phyloP scores from a whole-genome alignment of 2,888 invertebrate genomes.

The Trachelus iudaicus region DNA sequence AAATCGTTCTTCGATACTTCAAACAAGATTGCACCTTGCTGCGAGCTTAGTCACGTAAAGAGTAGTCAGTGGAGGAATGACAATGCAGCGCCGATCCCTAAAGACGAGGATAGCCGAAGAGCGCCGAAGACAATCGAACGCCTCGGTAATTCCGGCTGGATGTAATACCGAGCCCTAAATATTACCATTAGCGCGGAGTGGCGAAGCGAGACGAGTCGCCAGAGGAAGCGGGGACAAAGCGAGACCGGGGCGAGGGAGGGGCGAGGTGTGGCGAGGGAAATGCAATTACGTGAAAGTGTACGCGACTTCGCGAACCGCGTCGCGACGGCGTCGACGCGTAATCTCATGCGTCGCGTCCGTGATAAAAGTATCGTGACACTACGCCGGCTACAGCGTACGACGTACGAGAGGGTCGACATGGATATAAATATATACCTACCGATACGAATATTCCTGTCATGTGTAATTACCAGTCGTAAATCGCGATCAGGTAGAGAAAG shows the following conservation, averaged over 20 bases:
- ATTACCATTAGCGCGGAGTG: conserved; percentile 40
- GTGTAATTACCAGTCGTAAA: conserved; percentile 46
- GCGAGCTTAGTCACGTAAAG: too few species aligned
- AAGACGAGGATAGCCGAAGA: neutral
- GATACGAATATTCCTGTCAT: conserved; percentile 26
- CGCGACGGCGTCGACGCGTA: conserved; percentile 18
- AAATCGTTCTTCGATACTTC: too few species aligned
- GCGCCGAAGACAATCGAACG: neutral
- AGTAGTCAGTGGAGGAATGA: too few species aligned
- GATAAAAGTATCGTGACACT: too few species aligned
- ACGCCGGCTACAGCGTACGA: too few species aligned
- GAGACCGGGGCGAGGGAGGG: neutral
- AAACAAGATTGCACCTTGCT: too few species aligned
- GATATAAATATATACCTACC: too few species aligned
- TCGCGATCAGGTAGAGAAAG: conserved; percentile 19
- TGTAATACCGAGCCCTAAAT: conserved; percentile 37
- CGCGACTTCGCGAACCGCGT: neutral
- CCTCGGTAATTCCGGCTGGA: neutral
- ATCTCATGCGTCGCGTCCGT: neutral
- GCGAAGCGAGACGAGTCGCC: conserved; percentile 33
- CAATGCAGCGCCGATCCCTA: too few species aligned
- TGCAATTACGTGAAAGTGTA: conserved; percentile 53
- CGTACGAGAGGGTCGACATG: too few species aligned
- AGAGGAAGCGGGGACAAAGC: neutral
- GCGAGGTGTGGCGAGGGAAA: conserved; percentile 44